A percentile compares a stretch with the other conserved stretches of the same genome.
phyloP scores from a whole-genome alignment of 1,140 invertebrate genomes.

The Leptestheria dahalacensis region DNA sequence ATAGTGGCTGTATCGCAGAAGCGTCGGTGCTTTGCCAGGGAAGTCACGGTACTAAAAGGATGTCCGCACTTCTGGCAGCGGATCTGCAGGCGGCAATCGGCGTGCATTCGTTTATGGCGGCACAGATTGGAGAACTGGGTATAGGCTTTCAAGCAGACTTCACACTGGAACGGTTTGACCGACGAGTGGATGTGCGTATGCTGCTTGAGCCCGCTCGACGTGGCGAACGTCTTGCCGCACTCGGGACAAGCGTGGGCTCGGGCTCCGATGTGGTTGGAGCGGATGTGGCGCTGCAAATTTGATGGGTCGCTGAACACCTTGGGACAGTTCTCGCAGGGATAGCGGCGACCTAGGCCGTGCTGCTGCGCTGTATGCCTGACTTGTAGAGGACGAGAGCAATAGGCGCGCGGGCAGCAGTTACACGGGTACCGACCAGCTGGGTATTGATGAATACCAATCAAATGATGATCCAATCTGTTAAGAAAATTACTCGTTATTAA shows the following conservation, averaged over 20 bases:
- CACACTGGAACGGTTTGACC: constrained; percentile 93
- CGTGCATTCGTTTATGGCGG: constrained; percentile 97
- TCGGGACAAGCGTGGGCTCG: constrained; percentile 78
- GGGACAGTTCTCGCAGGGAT: constrained; percentile 85
- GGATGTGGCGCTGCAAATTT: constrained; percentile 89
- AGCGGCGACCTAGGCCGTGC: constrained; percentile 45
- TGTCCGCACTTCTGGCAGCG: constrained; percentile 86
- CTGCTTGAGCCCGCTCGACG: constrained; percentile 93
- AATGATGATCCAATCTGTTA: constrained; percentile 61
- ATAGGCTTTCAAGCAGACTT: constrained; percentile 74
- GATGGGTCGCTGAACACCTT: constrained; percentile 90
- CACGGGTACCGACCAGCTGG: constrained; percentile 61
- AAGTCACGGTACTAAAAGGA: constrained; percentile 74
- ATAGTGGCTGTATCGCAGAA: constrained; percentile 39
- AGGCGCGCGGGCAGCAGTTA: constrained; percentile 65
- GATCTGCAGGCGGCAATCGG: constrained; percentile 68
- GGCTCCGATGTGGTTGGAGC: constrained; percentile 44
- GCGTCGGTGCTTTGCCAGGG: constrained; percentile 39
- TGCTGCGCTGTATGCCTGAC: constrained; percentile 64
- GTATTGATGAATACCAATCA: constrained; percentile 57
- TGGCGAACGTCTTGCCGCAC: constrained; percentile 96
- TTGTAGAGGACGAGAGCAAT: constrained; percentile 62
- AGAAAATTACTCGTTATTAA: background rate
- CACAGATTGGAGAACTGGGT: constrained; percentile 99
- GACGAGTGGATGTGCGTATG: constrained; percentile 98